A percentile compares a stretch with the other conserved stretches of the same genome.
Conservation (phyloP, 2,888 invertebrate species). For the Leptothorax acervorum region DNA sequence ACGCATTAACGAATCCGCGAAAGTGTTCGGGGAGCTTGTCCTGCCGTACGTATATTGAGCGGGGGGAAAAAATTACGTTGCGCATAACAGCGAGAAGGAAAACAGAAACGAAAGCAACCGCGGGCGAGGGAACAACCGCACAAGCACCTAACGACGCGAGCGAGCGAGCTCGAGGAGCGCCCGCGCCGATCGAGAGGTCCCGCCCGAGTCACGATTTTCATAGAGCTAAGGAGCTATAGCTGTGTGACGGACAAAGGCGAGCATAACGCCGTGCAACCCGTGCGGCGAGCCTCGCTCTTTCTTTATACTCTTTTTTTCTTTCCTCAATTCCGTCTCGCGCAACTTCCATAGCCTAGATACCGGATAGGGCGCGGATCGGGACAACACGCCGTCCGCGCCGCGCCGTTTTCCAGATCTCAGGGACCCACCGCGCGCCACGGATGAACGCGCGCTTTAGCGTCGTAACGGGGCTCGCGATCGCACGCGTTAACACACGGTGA, state of each 20-base stretch:
- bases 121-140: not conserved
- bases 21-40: not conserved
- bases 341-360: constrained; percentile 24
- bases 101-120: constrained; percentile 5
- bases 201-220: constrained; percentile 43
- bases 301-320: not conserved
- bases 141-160: not conserved
- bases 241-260: not conserved
- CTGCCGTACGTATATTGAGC: not conserved
- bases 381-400: not conserved
- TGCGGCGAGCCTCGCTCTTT: not conserved
- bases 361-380: constrained; percentile 12
- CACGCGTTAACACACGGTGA: constrained; percentile 44
- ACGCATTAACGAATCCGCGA: constrained; percentile 26
- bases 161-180: not conserved
- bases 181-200: constrained; percentile 11
- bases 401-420: constrained; percentile 40
- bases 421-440: constrained; percentile 13
- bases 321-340: not conserved
- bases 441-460: constrained; percentile 42
- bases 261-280: constrained; percentile 1
- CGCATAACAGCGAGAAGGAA: not conserved
- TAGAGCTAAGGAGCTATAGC: constrained; percentile 5
- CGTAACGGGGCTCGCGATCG: constrained; percentile 27
- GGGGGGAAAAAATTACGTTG: not conserved